These are phyloP conservation scores for Crotalus helleri DNA, from an alignment of 2,113 vertebrate genomes.

Conservation along the genomic window DNA sequence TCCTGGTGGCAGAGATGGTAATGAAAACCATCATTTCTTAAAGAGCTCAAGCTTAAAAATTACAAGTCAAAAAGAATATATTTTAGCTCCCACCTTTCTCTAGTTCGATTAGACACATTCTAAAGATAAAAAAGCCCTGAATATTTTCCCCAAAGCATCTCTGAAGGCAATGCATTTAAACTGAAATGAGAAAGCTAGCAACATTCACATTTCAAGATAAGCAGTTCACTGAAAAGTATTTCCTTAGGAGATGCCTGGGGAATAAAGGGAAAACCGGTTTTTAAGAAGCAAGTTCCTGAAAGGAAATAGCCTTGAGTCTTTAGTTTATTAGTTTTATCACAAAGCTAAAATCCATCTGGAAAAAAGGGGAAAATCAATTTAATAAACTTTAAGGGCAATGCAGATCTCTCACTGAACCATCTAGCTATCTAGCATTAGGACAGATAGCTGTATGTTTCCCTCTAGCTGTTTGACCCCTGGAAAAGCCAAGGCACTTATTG, in stretches of 20 bases:
- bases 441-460: rapidly evolving
- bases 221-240: neutral
- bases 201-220: neutral
- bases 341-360: neutral
- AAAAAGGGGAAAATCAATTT: neutral
- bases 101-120: neutral
- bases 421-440: neutral
- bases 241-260: neutral
- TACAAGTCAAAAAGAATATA: neutral
- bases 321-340: neutral
- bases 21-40: neutral
- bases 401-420: rapidly evolving
- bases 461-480: neutral
- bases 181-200: neutral
- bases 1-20: neutral
- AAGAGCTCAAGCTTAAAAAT: neutral
- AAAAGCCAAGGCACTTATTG: neutral
- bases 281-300: neutral
- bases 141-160: neutral
- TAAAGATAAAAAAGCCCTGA: neutral
- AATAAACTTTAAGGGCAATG: neutral
- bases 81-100: neutral
- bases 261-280: neutral
- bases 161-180: neutral
- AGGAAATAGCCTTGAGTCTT: neutral